phyloP scores from a whole-genome alignment of 2,797 vertebrate species.

The Stomatorhinus walkeri region DNA sequence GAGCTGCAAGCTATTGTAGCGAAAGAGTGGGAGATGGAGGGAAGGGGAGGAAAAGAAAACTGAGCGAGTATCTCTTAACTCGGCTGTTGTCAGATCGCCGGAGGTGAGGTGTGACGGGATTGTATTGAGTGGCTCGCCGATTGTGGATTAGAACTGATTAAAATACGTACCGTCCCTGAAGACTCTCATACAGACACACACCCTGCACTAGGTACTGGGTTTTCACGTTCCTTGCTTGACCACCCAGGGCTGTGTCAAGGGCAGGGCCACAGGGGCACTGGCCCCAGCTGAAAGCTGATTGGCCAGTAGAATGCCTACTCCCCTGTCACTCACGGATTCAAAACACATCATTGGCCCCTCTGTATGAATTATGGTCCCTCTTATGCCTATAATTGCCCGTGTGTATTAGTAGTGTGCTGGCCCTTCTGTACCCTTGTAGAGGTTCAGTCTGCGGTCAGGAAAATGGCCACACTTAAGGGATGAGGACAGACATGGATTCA shows the following conservation, averaged over 20 bases:
- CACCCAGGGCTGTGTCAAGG: background rate
- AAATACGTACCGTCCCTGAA: background rate
- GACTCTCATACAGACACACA: background rate
- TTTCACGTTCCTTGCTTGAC: background rate
- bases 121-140: background rate
- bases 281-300: background rate
- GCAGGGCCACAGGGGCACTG: background rate
- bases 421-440: background rate
- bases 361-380: background rate
- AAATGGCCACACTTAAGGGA: background rate
- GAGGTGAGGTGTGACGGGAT: background rate
- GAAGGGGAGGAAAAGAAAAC: background rate
- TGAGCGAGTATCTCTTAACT: background rate
- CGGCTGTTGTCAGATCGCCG: background rate
- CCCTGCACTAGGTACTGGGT: background rate
- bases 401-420: background rate
- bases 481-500: background rate
- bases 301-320: background rate
- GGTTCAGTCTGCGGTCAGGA: background rate
- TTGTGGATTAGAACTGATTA: background rate
- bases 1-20: constrained; percentile 9
- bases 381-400: background rate
- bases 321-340: background rate
- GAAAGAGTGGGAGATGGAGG: background rate
- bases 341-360: background rate